A percentile compares a stretch with the other conserved stretches of the same genome.
Evolutionary conservation across 2,113 vertebrate species (phyloP).

Genomic region (Ptilonorhynchus violaceus): DNA sequence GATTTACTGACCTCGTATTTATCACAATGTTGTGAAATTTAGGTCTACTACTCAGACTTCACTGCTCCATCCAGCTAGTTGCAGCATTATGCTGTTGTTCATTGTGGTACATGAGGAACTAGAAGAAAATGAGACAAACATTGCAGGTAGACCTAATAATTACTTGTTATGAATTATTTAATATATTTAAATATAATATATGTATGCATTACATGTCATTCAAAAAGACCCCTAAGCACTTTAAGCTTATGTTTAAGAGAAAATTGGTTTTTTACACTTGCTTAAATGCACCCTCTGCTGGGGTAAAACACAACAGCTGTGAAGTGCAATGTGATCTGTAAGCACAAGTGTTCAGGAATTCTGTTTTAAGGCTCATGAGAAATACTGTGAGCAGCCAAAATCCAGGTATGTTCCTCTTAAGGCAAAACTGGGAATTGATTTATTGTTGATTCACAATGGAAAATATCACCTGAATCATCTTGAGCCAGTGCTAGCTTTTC

Average conservation of each 20-base stretch:
- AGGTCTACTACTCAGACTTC: background rate
- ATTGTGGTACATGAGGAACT: background rate
- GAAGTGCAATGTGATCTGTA: constrained; percentile 39
- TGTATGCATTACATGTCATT: background rate
- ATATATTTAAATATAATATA: background rate
- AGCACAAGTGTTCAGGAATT: constrained; percentile 30
- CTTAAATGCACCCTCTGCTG: constrained; percentile 65
- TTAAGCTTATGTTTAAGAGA: background rate
- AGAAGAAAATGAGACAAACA: background rate
- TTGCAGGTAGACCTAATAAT: background rate
- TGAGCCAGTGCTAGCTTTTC: background rate
- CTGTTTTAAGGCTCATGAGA: constrained; percentile 2
- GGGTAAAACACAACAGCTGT: constrained; percentile 54
- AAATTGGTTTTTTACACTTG: constrained; percentile 42
- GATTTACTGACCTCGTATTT: background rate
- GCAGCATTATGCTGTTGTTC: background rate
- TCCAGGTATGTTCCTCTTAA: background rate
- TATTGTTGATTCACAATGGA: background rate
- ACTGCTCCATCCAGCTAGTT: background rate
- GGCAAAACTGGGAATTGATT: background rate
- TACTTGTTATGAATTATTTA: background rate
- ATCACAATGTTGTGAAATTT: background rate
- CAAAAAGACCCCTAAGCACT: constrained; percentile 10
- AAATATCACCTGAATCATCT: background rate
- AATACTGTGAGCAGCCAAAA: background rate